Evolutionary conservation across 2,113 vertebrate species (phyloP).

Genomic region (Cygnus buccinator): DNA sequence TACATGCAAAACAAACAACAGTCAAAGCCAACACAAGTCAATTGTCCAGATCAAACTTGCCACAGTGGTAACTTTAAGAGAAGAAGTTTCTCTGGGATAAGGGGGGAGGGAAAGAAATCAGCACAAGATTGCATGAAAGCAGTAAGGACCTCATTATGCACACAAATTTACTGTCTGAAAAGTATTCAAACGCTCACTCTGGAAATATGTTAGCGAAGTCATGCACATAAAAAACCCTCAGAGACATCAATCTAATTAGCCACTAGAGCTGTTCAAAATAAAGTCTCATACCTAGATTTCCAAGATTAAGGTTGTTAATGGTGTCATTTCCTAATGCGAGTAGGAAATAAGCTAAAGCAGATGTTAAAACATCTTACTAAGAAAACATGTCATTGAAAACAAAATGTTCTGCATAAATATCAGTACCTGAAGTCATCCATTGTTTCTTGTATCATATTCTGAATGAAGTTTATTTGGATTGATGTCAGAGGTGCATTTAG

Average conservation of each 20-base stretch:
- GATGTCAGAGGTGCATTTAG: conserved; percentile 86
- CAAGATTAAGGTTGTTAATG: background rate
- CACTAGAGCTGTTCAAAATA: background rate
- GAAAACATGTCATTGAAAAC: background rate
- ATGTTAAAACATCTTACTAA: background rate
- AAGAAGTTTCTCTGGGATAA: background rate
- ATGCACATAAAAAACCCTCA: background rate
- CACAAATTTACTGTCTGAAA: background rate
- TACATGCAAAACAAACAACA: background rate
- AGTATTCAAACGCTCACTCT: background rate
- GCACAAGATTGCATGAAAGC: background rate
- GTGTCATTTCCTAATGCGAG: background rate
- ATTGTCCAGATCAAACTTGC: background rate
- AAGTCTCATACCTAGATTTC: background rate
- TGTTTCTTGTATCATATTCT: conserved; percentile 95
- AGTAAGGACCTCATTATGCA: background rate
- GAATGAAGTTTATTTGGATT: conserved; percentile 93
- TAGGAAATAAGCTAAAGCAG: background rate
- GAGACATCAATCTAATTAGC: background rate
- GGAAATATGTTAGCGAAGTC: background rate
- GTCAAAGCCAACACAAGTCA: background rate
- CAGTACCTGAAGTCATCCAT: conserved; percentile 93
- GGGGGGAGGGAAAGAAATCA: background rate
- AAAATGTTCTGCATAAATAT: background rate
- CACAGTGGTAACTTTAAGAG: background rate